Percentiles rank a stretch among this genome's conserved stretches.
Conservation (phyloP, 2,888 invertebrate genomes). For the Tetragonula carbonaria region DNA sequence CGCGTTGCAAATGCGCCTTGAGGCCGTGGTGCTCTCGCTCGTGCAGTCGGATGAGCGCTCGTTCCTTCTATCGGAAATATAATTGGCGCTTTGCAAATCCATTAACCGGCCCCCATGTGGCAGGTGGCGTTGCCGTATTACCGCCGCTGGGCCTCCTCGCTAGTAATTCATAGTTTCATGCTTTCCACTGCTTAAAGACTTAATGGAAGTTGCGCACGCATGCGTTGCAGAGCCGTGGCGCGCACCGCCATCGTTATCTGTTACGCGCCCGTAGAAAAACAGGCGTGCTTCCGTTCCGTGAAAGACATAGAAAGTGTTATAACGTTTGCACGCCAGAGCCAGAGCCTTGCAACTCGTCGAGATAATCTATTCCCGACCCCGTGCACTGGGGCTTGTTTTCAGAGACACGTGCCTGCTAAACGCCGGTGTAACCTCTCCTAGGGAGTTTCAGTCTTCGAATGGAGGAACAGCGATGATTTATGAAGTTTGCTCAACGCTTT, state of each 20-base stretch:
- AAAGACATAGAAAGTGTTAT: conserved; percentile 53
- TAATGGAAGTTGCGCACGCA: conserved; percentile 66
- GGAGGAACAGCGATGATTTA: conserved; percentile 27
- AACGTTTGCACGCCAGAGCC: conserved; percentile 32
- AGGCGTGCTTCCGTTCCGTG: conserved; percentile 49
- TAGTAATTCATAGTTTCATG: conserved; percentile 70
- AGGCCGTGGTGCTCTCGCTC: conserved; percentile 17
- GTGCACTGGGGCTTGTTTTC: background rate
- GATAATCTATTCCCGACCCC: background rate
- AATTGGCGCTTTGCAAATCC: conserved; percentile 73
- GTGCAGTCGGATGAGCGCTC: conserved; percentile 7
- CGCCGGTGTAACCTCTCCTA: background rate
- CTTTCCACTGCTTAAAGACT: conserved; percentile 70
- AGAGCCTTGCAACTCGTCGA: conserved; percentile 28
- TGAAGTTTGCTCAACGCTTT: conserved; percentile 23
- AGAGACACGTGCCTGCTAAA: conserved; percentile 32
- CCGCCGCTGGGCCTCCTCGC: conserved; percentile 52
- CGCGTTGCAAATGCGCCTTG: conserved; percentile 43
- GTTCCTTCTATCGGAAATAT: conserved; percentile 67
- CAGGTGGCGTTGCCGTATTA: conserved; percentile 67
- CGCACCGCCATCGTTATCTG: conserved; percentile 15
- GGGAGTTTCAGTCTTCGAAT: background rate
- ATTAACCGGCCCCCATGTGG: conserved; percentile 66
- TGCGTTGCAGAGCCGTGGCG: conserved; percentile 4
- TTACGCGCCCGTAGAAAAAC: conserved; percentile 43